phyloP scores from a whole-genome alignment of 2,888 invertebrate genomes.

The Chorisops tibialis region DNA sequence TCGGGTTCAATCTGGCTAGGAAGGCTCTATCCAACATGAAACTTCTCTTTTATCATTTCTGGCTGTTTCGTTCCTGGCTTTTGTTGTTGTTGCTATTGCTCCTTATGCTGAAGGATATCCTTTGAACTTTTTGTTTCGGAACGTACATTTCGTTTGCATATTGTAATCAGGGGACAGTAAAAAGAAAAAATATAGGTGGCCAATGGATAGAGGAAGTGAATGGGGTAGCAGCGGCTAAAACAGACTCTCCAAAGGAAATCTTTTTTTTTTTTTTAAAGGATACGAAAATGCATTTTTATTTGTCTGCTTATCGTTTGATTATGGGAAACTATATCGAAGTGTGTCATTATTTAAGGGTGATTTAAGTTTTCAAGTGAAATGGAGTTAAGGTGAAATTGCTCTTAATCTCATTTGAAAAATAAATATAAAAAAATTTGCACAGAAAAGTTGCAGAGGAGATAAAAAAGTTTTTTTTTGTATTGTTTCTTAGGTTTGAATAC shows the following conservation, averaged over 20 bases:
- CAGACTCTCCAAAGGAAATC: constrained; percentile 15
- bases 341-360: too few species aligned
- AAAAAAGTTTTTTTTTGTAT: too few species aligned
- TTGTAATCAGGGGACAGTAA: constrained; percentile 23
- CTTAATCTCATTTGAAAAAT: too few species aligned
- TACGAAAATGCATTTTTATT: background rate
- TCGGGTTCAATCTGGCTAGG: background rate
- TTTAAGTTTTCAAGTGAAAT: too few species aligned
- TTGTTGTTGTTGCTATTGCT: constrained; percentile 27
- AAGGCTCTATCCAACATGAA: background rate
- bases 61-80: constrained; percentile 24
- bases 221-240: background rate
- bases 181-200: constrained; percentile 9
- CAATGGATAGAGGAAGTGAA: constrained; percentile 3
- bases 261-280: constrained; percentile 1
- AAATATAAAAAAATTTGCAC: too few species aligned
- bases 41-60: constrained; percentile 10
- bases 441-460: too few species aligned
- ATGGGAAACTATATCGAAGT: background rate
- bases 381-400: too few species aligned
- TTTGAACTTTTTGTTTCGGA: constrained; percentile 30
- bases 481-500: too few species aligned
- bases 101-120: constrained; percentile 31
- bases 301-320: background rate
- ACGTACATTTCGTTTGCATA: constrained; percentile 32